Evolutionary conservation across 2,888 invertebrate genomes (phyloP), one percentile per base, ranked within the genome.

Genomic region (Cosmia trapezina): DNA sequence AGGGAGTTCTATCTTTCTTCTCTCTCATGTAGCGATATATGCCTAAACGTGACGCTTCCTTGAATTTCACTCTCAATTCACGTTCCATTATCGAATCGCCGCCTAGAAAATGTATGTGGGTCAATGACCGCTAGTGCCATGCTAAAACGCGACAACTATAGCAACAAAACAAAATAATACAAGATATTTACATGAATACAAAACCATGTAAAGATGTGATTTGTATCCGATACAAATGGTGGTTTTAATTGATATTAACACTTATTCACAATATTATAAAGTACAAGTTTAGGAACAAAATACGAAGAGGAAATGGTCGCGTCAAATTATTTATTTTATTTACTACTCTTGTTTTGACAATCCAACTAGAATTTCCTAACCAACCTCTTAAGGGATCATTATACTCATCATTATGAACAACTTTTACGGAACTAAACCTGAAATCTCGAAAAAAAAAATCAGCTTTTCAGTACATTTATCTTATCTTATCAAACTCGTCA

Each of bases 241-340:
- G 56, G 17, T 28, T 49, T 56, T 51, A 45, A 60, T 45, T 37
- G 37, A 68, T 65, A 65, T n/a, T 76, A 72, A 63, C 68, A 79
- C 73, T 81, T 76, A 81, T 71, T 78, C 28, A 80, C 76, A 74
- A 66, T 76, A 76, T 49, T 80, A 73, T 84, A 83, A n/a, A 84
- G 79, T 67, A 83, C 79, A 71, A 69, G 12, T 69, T 70, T 84
- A 83, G 83, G 83, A 83, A 83, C 83, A 70, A 71, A 83, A 84
- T 67, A 56, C 64, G n/a, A 64, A 61, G 47, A 69, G 54, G 51
- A 70, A 59, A 63, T 61, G 12, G 47, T 70, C 47, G 45, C 11
- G n/a, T 51, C 33, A 37, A 57, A 47, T 49, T 62, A 9, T 49
- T 78, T 56, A 0, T 33, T 51, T 54, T 11, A 37, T 5, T 4